A percentile compares a stretch with the other conserved stretches of the same genome.
These are phyloP conservation scores for Polypedilum pembai DNA, from an alignment of 1,140 invertebrate species.

Conservation along the genomic window DNA sequence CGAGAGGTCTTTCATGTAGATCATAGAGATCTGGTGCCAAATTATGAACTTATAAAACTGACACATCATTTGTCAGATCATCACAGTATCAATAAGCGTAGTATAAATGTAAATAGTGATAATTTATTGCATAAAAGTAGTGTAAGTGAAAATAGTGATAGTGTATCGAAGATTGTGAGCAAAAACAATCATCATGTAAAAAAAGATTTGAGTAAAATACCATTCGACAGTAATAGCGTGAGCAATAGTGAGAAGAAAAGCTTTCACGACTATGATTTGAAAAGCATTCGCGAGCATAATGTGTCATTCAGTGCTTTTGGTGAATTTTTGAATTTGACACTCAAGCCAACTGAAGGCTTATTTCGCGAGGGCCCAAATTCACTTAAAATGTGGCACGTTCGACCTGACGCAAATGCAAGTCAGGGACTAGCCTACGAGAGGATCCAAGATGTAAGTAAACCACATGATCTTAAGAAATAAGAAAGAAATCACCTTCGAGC, in stretches of 20 bases:
- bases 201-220: slow-evolving; percentile 43
- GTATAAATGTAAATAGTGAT: slow-evolving; percentile 31
- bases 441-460: slow-evolving; percentile 55
- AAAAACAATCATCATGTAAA: slow-evolving; percentile 41
- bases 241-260: slow-evolving; percentile 39
- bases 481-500: background rate
- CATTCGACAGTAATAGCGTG: slow-evolving; percentile 34
- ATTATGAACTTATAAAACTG: slow-evolving; percentile 50
- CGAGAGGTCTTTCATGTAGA: slow-evolving; percentile 73
- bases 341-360: slow-evolving; percentile 63
- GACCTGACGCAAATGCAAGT: slow-evolving; percentile 56
- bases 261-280: slow-evolving; percentile 43
- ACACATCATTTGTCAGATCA: slow-evolving; percentile 47
- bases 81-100: slow-evolving; percentile 37
- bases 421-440: slow-evolving; percentile 70
- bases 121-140: slow-evolving; percentile 37
- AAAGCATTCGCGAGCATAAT: slow-evolving; percentile 49
- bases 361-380: slow-evolving; percentile 56
- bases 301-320: slow-evolving; percentile 71
- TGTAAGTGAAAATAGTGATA: slow-evolving; percentile 43
- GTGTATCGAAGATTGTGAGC: slow-evolving; percentile 32
- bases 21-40: slow-evolving; percentile 56
- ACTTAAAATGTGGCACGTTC: slow-evolving; percentile 67
- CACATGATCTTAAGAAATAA: background rate
- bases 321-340: slow-evolving; percentile 58